Evolutionary conservation across 2,113 vertebrate genomes (phyloP).

Genomic region (Myotis davidii): DNA sequence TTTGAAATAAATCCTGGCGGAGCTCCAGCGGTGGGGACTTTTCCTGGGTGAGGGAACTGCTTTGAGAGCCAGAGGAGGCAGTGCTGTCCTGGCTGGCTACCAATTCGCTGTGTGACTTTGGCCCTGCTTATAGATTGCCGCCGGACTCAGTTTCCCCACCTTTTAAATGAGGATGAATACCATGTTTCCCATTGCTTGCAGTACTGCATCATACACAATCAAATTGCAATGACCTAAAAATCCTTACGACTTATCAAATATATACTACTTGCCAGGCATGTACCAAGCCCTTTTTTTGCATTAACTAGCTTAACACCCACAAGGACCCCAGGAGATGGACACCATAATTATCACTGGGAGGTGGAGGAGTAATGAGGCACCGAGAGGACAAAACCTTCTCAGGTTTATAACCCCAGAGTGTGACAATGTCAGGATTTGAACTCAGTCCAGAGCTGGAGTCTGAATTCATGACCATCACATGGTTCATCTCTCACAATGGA

Average conservation of each 20-base stretch:
- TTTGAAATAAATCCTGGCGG: conserved; percentile 62
- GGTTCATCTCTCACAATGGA: accelerated
- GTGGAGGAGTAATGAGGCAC: neutral
- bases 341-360: neutral
- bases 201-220: neutral
- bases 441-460: neutral
- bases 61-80: neutral
- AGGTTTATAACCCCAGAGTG: neutral
- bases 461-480: neutral
- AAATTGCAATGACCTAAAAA: neutral
- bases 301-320: neutral
- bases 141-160: neutral
- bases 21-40: conserved; percentile 29
- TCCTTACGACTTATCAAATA: neutral
- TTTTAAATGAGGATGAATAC: neutral
- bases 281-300: neutral
- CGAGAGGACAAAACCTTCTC: neutral
- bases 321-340: neutral
- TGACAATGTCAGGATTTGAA: neutral
- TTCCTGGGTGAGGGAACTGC: neutral
- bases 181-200: neutral
- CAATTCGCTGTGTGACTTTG: neutral
- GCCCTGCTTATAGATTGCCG: neutral
- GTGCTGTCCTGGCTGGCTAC: neutral
- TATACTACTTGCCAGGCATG: neutral